Percentiles rank a stretch among this genome's conserved stretches.
Conservation (phyloP, 1,140 invertebrate genomes). For the Drosophila rufa region DNA sequence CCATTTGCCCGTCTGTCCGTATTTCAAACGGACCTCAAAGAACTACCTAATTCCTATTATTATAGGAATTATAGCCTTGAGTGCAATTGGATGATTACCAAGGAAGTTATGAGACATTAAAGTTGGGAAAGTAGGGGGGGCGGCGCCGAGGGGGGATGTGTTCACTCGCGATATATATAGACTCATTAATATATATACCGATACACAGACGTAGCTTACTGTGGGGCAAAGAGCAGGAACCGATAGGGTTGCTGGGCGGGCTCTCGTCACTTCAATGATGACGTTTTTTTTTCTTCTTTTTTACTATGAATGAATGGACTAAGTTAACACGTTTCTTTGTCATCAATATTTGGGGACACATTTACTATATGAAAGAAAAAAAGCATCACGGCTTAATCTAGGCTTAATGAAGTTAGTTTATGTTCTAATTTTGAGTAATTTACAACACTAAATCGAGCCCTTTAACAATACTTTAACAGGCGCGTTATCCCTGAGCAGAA, state of each 20-base stretch:
- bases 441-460: neutral
- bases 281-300: conserved; percentile 15
- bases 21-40: no score
- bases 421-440: conserved; percentile 12
- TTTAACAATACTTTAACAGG: neutral
- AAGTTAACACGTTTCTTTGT: conserved; percentile 20
- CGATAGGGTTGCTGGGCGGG: neutral
- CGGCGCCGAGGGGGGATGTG: neutral
- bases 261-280: neutral
- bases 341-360: conserved; percentile 45
- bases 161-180: conserved; percentile 35
- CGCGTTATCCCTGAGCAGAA: neutral
- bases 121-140: conserved; percentile 38
- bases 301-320: conserved; percentile 7
- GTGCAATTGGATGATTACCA: no score
- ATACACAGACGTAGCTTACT: conserved; percentile 10
- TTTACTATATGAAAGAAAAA: conserved; percentile 28
- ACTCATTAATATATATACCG: conserved; percentile 18
- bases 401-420: conserved; percentile 6
- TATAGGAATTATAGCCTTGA: no score
- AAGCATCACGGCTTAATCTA: conserved; percentile 45
- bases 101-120: no score
- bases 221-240: neutral
- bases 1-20: no score
- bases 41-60: no score